phyloP scores from a whole-genome alignment of 2,113 vertebrate species.

The Callionymus lyra region DNA sequence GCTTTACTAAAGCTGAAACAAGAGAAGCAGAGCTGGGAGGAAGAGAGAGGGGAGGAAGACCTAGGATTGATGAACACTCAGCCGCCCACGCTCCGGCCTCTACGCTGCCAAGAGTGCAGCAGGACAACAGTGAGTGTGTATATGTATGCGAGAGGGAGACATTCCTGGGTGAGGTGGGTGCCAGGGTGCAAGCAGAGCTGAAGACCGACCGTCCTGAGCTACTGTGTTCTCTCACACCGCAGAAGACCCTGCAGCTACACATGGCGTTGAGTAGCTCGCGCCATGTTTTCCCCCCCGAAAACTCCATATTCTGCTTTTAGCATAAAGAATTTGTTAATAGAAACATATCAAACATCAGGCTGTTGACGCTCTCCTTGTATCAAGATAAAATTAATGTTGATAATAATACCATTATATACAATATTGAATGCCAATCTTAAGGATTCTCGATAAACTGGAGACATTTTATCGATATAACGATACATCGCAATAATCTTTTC shows the following conservation, averaged over 20 bases:
- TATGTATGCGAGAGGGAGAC: constrained; percentile 17
- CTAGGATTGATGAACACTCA: constrained; percentile 57
- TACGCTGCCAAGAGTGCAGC: constrained; percentile 47
- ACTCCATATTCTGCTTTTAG: no score
- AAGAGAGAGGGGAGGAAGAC: constrained; percentile 37
- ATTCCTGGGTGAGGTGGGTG: constrained; percentile 52
- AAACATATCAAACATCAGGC: no score
- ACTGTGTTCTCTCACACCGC: constrained; percentile 34
- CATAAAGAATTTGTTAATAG: no score
- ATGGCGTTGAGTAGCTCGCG: constrained; percentile 9
- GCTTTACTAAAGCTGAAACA: constrained; percentile 34
- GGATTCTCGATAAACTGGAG: no score
- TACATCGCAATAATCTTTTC: no score
- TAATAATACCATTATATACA: no score
- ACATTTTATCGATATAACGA: no score
- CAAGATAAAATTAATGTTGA: no score
- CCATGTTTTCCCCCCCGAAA: no score
- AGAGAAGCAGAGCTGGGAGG: constrained; percentile 31
- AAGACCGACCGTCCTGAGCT: constrained; percentile 51
- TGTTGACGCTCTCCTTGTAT: no score
- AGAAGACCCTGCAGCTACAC: constrained; percentile 31
- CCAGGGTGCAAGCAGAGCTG: constrained; percentile 39
- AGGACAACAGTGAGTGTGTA: constrained; percentile 35
- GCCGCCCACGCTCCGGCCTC: constrained; percentile 53
- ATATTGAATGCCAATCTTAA: no score